Base-by-base conservation (phyloP, 2,888 invertebrate genomes). In the Tenthredo scrophulariae region DNA sequence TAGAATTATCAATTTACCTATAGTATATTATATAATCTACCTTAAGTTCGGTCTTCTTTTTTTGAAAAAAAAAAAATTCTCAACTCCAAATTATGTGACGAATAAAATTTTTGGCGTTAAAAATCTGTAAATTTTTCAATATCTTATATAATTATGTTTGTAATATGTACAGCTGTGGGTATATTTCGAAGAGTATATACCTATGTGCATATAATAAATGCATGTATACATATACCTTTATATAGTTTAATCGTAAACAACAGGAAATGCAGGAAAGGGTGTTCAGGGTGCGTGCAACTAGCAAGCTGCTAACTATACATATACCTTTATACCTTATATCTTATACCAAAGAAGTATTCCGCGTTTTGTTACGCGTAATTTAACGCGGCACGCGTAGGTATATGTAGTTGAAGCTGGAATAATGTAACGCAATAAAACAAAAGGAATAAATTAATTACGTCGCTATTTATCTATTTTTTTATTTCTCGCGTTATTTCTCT, bases 301-400 rank as follows among this genome's bases (percentile, higher is more conserved):
- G 72, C 72, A 74, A 74, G 72, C 72, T 74, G 72, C 72, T 62
- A 62, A 22, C 10, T 26, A 62, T 62, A 62, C 2, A 26, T 62
- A 62, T 62, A 22, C 29, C 15, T 9, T 33, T 3, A 5, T 67
- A 22, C 22, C 22, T 13, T 37, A 37, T 43, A 18, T 10, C 2
- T 18, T 26, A n/a, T 72, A 40, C 43, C n/a, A 74, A n/a, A 40
- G 22, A 22, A 40, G 37, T 74, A 74, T 43, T 43, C 72, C 43
- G 40, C 72, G 40, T 74, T 74, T 74, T 37, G 72, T 74, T 74
- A 74, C 72, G 72, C 72, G 72, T 74, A 74, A 74, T 74, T 74
- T 74, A 74, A 74, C 72, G n/a, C 72, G 40, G 72, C 72, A 43
- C 72, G 72, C 43, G 72, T 43, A 65, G 26, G 10, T 58, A 22